Evolutionary conservation across 2,888 invertebrate genomes (phyloP).

Genomic region (Hypolimnas misippus): DNA sequence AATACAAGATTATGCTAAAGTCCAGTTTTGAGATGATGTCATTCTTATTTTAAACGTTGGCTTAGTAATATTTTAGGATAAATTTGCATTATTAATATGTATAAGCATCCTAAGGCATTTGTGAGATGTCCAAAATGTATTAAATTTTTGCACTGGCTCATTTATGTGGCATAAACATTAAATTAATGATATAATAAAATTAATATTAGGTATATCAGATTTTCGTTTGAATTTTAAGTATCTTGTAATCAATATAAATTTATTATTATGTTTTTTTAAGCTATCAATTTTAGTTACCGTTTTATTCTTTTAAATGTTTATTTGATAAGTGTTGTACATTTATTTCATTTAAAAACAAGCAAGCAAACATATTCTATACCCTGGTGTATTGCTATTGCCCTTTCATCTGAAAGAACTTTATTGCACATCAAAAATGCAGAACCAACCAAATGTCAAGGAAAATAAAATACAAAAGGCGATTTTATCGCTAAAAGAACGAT

Average conservation of each 20-base stretch:
- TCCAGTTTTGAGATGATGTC: conserved; percentile 34
- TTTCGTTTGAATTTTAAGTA: not conserved
- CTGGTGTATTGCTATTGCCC: too few relatives aligned
- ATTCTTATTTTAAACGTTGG: conserved; percentile 29
- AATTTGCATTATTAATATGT: conserved; percentile 7
- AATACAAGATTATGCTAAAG: conserved; percentile 18
- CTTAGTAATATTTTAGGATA: conserved; percentile 3
- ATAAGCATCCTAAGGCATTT: not conserved
- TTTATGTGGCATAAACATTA: not conserved
- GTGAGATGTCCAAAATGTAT: not conserved
- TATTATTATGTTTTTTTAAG: too few relatives aligned
- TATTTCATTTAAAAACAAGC: too few relatives aligned
- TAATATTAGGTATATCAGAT: not conserved
- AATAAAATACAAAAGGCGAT: too few relatives aligned
- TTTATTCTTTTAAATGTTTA: too few relatives aligned
- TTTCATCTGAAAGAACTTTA: too few relatives aligned
- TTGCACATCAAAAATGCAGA: too few relatives aligned
- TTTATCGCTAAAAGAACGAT: too few relatives aligned
- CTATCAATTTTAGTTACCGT: too few relatives aligned
- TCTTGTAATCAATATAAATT: not conserved
- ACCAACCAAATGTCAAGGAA: too few relatives aligned
- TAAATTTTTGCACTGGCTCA: not conserved
- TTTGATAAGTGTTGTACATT: too few relatives aligned
- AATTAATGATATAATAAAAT: not conserved
- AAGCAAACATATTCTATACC: too few relatives aligned